Evolutionary conservation across 2,797 vertebrate species (phyloP).

Genomic region (Centropyge bicolor): DNA sequence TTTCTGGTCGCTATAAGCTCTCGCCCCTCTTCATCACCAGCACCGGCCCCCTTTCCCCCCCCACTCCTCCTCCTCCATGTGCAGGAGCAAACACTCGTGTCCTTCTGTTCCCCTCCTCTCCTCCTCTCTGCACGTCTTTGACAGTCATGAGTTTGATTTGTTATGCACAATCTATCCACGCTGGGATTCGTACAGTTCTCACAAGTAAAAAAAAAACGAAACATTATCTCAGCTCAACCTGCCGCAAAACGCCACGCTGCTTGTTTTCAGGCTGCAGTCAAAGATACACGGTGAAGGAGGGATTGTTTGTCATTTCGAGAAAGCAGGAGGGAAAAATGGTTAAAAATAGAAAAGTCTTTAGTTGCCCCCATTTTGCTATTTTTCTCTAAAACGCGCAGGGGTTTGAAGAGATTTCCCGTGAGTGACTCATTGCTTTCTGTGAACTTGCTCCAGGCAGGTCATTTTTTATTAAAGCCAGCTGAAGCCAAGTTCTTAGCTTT

Average conservation of each 20-base stretch:
- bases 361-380: constrained; percentile 36
- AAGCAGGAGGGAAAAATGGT: constrained; percentile 13
- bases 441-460: constrained; percentile 74
- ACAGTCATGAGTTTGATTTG: constrained; percentile 59
- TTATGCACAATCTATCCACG: constrained; percentile 51
- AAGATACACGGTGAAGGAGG: background rate
- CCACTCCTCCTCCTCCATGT: constrained; percentile 26
- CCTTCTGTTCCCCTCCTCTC: constrained; percentile 26
- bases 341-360: constrained; percentile 48
- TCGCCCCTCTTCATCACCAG: constrained; percentile 39
- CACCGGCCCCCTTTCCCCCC: background rate
- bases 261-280: constrained; percentile 32
- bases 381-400: constrained; percentile 40
- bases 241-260: constrained; percentile 17
- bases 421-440: constrained; percentile 73
- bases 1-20: constrained; percentile 38
- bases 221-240: constrained; percentile 35
- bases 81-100: constrained; percentile 28
- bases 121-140: constrained; percentile 22
- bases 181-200: constrained; percentile 52
- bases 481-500: constrained; percentile 71
- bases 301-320: constrained; percentile 25
- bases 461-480: constrained; percentile 77
- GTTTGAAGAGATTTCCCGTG: constrained; percentile 65
- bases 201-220: constrained; percentile 39